Conservation (phyloP, 2,797 vertebrate species). For the Sylvilagus floridanus region DNA sequence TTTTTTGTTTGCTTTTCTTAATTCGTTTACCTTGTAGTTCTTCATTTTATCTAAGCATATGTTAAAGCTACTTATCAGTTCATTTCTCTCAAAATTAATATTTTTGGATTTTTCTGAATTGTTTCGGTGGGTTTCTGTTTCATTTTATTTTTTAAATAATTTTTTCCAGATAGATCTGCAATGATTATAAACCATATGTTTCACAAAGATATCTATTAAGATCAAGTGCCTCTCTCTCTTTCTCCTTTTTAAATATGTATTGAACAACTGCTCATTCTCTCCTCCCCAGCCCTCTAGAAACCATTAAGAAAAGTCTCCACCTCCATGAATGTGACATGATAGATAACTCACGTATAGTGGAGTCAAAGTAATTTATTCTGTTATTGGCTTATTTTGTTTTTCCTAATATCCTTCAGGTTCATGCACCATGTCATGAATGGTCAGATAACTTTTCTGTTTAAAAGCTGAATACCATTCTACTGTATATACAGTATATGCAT, state of each 20-base stretch:
- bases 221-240: not conserved
- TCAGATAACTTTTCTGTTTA: not conserved
- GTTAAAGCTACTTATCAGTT: not conserved
- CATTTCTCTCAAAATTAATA: not conserved
- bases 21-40: not conserved
- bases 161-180: not conserved
- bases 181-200: not conserved
- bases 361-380: not conserved
- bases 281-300: not conserved
- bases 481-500: not conserved
- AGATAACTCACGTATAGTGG: not conserved
- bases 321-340: not conserved
- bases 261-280: not conserved
- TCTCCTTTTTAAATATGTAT: not conserved
- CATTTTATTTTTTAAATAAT: not conserved
- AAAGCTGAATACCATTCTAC: not conserved
- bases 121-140: not conserved
- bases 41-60: not conserved
- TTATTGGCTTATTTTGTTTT: not conserved
- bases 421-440: not conserved
- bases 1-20: not conserved
- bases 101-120: not conserved
- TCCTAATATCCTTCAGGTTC: not conserved
- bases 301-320: too few relatives aligned
- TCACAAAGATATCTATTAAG: not conserved